These are phyloP conservation scores for Sarotherodon lohbergeri DNA, from an alignment of 2,113 vertebrate genomes.

Conservation along the genomic window DNA sequence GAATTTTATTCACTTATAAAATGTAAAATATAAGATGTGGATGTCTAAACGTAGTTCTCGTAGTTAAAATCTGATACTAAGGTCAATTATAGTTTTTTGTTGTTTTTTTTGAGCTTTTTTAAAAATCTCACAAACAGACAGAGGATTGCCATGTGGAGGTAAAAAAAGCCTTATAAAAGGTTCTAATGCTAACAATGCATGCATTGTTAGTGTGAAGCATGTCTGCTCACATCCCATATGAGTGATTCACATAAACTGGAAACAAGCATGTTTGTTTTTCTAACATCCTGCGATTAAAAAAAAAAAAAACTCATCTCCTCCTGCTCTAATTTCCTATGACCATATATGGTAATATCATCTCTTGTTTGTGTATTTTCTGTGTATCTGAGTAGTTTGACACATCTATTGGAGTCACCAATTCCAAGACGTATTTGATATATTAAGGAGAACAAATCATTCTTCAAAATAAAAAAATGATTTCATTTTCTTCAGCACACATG, in stretches of 20 bases:
- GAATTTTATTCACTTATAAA: neutral
- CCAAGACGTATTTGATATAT: neutral
- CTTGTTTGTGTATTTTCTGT: neutral
- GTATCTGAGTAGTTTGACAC: neutral
- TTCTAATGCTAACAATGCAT: neutral
- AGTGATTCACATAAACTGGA: neutral
- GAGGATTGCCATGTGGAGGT: neutral
- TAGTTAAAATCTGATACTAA: neutral
- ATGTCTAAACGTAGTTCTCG: neutral
- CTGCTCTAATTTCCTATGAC: neutral
- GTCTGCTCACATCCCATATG: neutral
- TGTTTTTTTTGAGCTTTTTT: fast-evolving
- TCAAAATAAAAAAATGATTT: neutral
- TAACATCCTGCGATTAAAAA: neutral
- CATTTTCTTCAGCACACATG: neutral
- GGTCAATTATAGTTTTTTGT: neutral
- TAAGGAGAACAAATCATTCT: neutral
- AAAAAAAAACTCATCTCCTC: fast-evolving
- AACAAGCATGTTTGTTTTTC: neutral
- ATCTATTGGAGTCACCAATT: neutral
- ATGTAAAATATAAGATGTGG: neutral
- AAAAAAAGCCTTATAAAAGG: neutral
- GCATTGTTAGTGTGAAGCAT: neutral
- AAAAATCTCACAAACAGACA: neutral
- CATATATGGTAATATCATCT: neutral